Base-by-base conservation (phyloP, 1,140 invertebrate genomes). In the Calosoma granatense region DNA sequence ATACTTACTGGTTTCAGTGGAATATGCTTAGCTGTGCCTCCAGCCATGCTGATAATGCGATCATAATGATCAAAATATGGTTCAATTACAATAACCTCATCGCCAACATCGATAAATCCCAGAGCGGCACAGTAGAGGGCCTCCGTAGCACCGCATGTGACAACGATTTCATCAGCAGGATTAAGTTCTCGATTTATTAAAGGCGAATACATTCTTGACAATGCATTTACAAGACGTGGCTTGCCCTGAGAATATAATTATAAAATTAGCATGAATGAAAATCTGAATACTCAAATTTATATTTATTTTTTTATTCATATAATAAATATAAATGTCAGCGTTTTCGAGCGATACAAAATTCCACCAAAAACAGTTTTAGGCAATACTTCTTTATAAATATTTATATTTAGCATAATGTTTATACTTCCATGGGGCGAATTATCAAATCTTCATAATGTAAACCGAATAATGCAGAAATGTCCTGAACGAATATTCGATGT, bases 21-120 rank as follows among this genome's bases (percentile, higher is more conserved):
- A 57, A 98, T 87, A 69, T 88, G 97, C 54, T 85, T 85, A 1
- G 92, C 84, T 17, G 82, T 78, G 11, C 92, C 97, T 1, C 91
- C 92, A 23, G 91, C 91, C 62, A 84, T 81, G 63, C 76, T 78
- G 0, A 97, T 85, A 86, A 98, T 94, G 1, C 93, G 92, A 55
- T 88, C 88, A 70, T 98, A 99, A 67, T 93, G 97, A 70, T 98
- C 95, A 70, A 96, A 99, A 72, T 89, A 98, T 2, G 97, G 97
- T 71, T 99, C 96, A 58, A 99, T 94, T 22, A 99, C 92, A 60
- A 97, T 94, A 59, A 94, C 93, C 72, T 98, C 93, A 75, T 89
- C 87, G 1, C 89, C 92, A 51, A 78, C 79, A 63, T 87, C 86
- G 6, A 95, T 82, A 65, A 92, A 83, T 20, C 94, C 94, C 75